Base-by-base conservation (phyloP, 2,888 invertebrate genomes). In the Acanthoscelides obtectus region DNA sequence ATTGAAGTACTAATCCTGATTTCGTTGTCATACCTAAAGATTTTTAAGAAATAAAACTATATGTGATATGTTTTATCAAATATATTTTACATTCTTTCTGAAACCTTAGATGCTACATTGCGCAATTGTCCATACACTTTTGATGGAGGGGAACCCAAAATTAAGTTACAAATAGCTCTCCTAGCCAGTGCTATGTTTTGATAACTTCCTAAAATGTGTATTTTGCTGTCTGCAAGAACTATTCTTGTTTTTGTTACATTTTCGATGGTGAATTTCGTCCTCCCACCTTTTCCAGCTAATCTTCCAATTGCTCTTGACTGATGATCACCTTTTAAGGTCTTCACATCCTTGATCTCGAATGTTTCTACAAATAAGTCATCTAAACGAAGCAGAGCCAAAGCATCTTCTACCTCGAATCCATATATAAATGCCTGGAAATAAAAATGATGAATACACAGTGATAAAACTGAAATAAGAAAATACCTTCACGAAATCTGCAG, bases 221-320 rank as follows among this genome's bases (percentile, higher is more conserved):
- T 94, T 89, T 97, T 98, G 22, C 94, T 92, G 83, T 99, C 98
- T 21, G 99, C 99, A 74, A 99, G 87, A 22, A 99, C 96, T 82
- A 99, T 98, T 83, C 99, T 91, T 0, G 99, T 99, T 87, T 98
- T 98, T 0, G 99, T 99, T 0, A 95, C 96, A 86, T 99, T 99
- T 87, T 99, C 99, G 80, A 99, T 99, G 0, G 98, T 98, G 83
- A 95, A 98, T 84, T 98, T 99, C 0, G 98, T 99, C 74, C 96
- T 90, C 22, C 98, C 98, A 22, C 96, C 96, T 87, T 99, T 98
- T 0, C 99, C 99, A 0, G 99, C 99, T 64, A 99, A 87, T 72
- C 99, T 89, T n/a, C 98, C 99, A 78, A 99, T 95, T 0, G 99
- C 99, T 81, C 99, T 89, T 20, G 97, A 94, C 78, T 97, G 88